Evolutionary conservation across 1,140 invertebrate species (phyloP).

Genomic region (Chlorops oryzae): DNA sequence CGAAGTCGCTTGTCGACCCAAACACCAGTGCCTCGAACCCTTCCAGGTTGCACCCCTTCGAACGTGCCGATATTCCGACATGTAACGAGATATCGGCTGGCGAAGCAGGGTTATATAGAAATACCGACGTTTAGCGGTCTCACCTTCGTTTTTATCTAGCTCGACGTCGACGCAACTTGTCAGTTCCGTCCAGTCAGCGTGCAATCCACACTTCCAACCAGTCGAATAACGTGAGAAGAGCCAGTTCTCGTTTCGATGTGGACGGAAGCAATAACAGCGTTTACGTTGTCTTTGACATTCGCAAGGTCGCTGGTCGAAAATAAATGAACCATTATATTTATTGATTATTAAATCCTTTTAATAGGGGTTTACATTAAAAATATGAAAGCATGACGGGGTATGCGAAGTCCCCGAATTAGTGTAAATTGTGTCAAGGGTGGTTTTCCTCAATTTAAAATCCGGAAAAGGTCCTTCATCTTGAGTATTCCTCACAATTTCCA

Average conservation of each 20-base stretch:
- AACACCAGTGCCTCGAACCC: conserved; percentile 79
- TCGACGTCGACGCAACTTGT: conserved; percentile 83
- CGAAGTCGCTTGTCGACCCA: conserved; percentile 70
- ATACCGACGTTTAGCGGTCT: conserved; percentile 73
- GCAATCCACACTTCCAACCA: conserved; percentile 97
- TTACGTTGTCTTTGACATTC: conserved; percentile 79
- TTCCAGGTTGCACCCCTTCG: conserved; percentile 97
- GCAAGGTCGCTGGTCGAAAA: conserved; percentile 64
- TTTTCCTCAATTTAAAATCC: no score
- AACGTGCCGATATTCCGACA: conserved; percentile 93
- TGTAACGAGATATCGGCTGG: conserved; percentile 83
- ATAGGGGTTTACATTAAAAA: no score
- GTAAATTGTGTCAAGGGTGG: no score
- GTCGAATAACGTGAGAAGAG: conserved; percentile 97
- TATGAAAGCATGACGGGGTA: no score
- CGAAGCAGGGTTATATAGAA: conserved; percentile 94
- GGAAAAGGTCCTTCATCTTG: no score
- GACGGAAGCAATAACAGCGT: conserved; percentile 87
- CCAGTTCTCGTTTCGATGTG: conserved; percentile 88
- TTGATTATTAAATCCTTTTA: background rate
- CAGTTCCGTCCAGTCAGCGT: conserved; percentile 97
- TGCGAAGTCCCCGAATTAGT: no score
- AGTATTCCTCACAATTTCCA: no score
- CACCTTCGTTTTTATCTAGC: conserved; percentile 79
- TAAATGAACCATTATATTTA: background rate